Evolutionary conservation across 2,888 invertebrate species (phyloP), one percentile per base, ranked within the genome.

Genomic region (Drosophila maculinotata): DNA sequence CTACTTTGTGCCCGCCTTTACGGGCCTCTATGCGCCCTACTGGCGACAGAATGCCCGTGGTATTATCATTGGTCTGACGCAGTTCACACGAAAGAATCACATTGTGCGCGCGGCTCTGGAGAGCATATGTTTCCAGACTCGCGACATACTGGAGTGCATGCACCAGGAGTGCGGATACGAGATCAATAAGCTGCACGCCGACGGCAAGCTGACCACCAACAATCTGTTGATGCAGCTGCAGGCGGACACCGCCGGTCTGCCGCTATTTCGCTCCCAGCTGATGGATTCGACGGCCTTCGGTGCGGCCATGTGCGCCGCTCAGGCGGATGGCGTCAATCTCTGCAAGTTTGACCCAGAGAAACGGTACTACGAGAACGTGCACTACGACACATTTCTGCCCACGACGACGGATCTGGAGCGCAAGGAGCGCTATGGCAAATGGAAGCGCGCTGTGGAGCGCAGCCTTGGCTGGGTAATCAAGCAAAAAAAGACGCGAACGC

Each of bases 1-100:
- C 10, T 99, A 98, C 91, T 99, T 99, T 91, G 99, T 99, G 23
- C 99, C 99, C 0, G 99, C 99, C 0, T 99, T 99, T 91, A 97
- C 96, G 41, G 99, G 99, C 0, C 92, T 99, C 0, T 99, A 97
- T 91, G 99, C 99, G 52, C 99, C 99, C 0, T 98, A 99, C 89
- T 99, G 99, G 99, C 94, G 98, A 88, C 96, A 97, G 87, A 98
- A 98, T 91, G 99, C 99, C 0, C 93, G 49, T 89, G 97, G 97
- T 57, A 95, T 97, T 10, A 96, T 99, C 69, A 98, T 98, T 89
- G 99, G 99, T 0, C 92, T 99, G 66, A 98, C 98, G 1, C 97
- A 97, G 66, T 98, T 96, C 89, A 97, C 98, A 0, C 97, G 95
- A 0, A 97, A 97, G 91, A 95, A 96, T 78, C 99, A 99, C 92